Evolutionary conservation across 35 echinoderm and acorn worm genomes (phyloP).

Genomic region (Heliocidaris tuberculata): DNA sequence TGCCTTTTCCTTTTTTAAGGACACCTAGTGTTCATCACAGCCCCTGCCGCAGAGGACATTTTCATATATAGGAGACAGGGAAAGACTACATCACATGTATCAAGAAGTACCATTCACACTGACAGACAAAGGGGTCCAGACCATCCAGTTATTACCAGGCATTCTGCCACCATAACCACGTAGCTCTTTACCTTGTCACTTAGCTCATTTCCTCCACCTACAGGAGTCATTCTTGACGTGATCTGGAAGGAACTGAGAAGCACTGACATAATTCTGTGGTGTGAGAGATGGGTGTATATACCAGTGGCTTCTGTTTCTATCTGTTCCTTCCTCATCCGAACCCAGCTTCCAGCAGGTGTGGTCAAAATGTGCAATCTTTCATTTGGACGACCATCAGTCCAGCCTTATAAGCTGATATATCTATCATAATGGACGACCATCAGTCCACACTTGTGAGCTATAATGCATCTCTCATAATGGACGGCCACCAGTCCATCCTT

Average conservation of each 20-base stretch:
- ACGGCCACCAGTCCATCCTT: no score
- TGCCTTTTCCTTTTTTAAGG: not conserved
- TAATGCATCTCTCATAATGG: no score
- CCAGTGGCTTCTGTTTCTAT: not conserved
- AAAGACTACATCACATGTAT: conserved; percentile 4
- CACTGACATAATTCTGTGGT: not conserved
- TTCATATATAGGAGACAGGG: not conserved
- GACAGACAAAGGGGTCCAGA: not conserved
- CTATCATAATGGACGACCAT: no score
- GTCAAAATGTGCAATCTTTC: not conserved
- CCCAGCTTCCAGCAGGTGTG: not conserved
- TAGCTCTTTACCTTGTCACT: not conserved
- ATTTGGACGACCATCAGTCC: not conserved
- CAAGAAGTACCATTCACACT: not conserved
- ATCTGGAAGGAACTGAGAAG: not conserved
- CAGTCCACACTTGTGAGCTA: no score
- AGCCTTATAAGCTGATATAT: no score
- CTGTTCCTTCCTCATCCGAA: not conserved
- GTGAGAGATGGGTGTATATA: not conserved
- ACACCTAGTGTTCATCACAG: not conserved
- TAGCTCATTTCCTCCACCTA: not conserved
- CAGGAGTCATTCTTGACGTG: not conserved
- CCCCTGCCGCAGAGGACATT: not conserved
- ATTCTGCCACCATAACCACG: not conserved
- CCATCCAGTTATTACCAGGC: not conserved